These are phyloP conservation scores for Drosophila sp. DNA, from an alignment of 1,140 invertebrate genomes.

Conservation along the genomic window DNA sequence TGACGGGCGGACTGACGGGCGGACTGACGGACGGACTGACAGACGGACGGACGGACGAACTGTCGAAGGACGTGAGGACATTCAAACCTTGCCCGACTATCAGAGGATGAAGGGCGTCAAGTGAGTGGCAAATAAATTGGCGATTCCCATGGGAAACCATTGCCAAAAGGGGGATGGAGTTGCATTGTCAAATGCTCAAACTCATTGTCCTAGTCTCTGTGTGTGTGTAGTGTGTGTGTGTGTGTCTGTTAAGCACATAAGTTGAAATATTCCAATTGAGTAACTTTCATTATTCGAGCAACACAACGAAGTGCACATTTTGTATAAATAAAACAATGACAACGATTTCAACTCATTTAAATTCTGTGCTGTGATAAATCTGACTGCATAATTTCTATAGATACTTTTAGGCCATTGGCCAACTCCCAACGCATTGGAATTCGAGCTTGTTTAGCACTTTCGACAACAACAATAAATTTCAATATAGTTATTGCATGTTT, in stretches of 20 bases:
- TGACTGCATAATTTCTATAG: slow-evolving; percentile 79
- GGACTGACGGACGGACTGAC: too few relatives aligned
- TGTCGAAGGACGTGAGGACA: too few relatives aligned
- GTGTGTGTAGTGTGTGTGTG: slow-evolving; percentile 24
- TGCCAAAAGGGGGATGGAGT: slow-evolving; percentile 17
- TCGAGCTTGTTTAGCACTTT: slow-evolving; percentile 13
- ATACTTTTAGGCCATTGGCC: slow-evolving; percentile 26
- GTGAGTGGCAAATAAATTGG: slow-evolving; percentile 79
- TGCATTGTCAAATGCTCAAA: slow-evolving; percentile 78
- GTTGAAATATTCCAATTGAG: slow-evolving; percentile 83
- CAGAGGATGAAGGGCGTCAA: slow-evolving; percentile 32
- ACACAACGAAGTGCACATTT: slow-evolving; percentile 72
- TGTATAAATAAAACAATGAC: slow-evolving; percentile 79
- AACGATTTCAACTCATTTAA: slow-evolving; percentile 82
- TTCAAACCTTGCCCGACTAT: too few relatives aligned
- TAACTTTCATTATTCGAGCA: slow-evolving; percentile 78
- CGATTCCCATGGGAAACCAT: slow-evolving; percentile 72
- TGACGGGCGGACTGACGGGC: slow-evolving; percentile 9
- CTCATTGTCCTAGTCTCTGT: slow-evolving; percentile 55
- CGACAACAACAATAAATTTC: neutral
- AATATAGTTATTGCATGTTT: slow-evolving; percentile 5
- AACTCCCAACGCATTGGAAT: slow-evolving; percentile 29
- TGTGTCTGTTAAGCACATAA: slow-evolving; percentile 74
- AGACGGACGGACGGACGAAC: too few relatives aligned
- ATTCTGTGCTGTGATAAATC: slow-evolving; percentile 80